Evolutionary conservation across 1,140 invertebrate genomes (phyloP).

Genomic region (Octopus bimaculoides): DNA sequence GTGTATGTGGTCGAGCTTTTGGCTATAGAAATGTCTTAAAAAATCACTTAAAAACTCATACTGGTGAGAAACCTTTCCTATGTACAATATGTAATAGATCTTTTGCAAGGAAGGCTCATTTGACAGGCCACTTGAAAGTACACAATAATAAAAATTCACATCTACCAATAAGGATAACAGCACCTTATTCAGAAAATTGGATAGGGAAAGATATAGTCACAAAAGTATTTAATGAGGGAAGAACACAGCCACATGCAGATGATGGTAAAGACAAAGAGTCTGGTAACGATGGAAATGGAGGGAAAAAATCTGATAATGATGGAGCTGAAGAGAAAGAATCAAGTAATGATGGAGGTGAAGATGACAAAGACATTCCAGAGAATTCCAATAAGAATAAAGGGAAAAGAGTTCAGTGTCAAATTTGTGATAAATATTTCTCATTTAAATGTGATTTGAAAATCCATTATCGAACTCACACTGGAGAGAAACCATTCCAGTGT

Average conservation of each 20-base stretch:
- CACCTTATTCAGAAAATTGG: too few relatives aligned
- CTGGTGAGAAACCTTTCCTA: background rate
- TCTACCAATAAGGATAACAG: too few relatives aligned
- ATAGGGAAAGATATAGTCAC: too few relatives aligned
- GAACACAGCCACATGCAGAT: too few relatives aligned
- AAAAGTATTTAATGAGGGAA: too few relatives aligned
- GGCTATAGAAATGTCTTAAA: slow-evolving; percentile 43
- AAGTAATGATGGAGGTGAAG: too few relatives aligned
- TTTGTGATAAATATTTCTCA: background rate
- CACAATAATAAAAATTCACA: slow-evolving; percentile 67
- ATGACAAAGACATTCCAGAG: too few relatives aligned
- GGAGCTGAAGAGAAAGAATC: too few relatives aligned
- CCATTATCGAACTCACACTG: slow-evolving; percentile 54
- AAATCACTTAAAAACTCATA: background rate
- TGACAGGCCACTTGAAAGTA: background rate
- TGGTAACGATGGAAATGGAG: too few relatives aligned
- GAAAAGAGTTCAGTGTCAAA: background rate
- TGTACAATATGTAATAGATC: background rate
- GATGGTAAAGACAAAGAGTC: too few relatives aligned
- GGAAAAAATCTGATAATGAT: too few relatives aligned
- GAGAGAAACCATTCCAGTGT: slow-evolving; percentile 30
- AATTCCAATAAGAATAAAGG: too few relatives aligned
- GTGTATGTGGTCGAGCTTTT: slow-evolving; percentile 79
- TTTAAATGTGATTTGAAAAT: background rate
- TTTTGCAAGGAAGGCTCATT: background rate